phyloP scores from a whole-genome alignment of 2,888 invertebrate genomes.

The Eilema sororculum region DNA sequence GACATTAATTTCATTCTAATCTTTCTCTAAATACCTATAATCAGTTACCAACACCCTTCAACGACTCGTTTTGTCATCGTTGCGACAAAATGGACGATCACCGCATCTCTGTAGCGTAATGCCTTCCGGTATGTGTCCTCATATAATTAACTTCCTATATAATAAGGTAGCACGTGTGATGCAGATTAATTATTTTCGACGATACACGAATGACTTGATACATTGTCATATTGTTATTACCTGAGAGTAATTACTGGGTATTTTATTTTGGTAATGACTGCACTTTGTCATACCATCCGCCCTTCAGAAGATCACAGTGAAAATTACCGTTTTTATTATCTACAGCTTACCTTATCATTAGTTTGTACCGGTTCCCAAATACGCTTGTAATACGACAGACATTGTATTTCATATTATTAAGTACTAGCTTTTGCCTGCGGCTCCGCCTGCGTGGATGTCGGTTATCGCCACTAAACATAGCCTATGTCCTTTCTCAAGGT shows the following conservation, averaged over 20 bases:
- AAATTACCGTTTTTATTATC: not conserved
- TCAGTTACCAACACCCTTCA: slow-evolving; percentile 10
- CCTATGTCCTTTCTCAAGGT: too few relatives aligned
- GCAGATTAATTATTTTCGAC: slow-evolving; percentile 44
- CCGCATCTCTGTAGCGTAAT: slow-evolving; percentile 32
- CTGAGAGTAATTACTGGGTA: slow-evolving; percentile 4
- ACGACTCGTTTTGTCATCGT: slow-evolving; percentile 19
- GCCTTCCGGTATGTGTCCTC: slow-evolving; percentile 47
- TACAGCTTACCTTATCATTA: not conserved
- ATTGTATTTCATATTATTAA: not conserved
- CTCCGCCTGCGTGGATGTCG: too few relatives aligned
- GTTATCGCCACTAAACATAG: too few relatives aligned
- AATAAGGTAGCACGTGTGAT: slow-evolving; percentile 42
- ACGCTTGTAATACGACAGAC: not conserved
- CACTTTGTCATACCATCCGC: not conserved
- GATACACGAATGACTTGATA: slow-evolving; percentile 28
- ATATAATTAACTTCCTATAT: slow-evolving; percentile 52
- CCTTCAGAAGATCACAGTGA: not conserved
- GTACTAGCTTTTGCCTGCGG: too few relatives aligned
- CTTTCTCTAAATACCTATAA: slow-evolving; percentile 16
- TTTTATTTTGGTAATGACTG: slow-evolving; percentile 13
- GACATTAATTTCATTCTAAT: not conserved
- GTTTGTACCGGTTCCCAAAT: not conserved
- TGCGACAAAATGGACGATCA: slow-evolving; percentile 22
- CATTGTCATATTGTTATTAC: slow-evolving; percentile 17